These are phyloP conservation scores for Rhopalosiphum nymphaeae DNA, from an alignment of 2,888 invertebrate genomes.

Conservation along the genomic window DNA sequence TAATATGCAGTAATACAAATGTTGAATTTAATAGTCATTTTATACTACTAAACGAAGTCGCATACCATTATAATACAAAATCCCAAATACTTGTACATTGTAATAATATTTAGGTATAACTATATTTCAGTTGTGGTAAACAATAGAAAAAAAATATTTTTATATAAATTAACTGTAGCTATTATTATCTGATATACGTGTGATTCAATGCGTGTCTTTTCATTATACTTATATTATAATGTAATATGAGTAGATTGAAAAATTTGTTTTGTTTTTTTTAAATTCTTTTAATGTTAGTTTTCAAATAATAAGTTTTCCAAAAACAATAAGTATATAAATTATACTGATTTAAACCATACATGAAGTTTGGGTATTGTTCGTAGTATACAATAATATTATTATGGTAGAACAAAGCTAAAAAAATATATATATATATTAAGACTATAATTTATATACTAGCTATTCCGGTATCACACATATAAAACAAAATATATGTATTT, in stretches of 20 bases:
- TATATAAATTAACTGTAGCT: neutral
- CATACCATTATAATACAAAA: neutral
- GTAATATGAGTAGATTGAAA: neutral
- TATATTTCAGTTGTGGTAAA: neutral
- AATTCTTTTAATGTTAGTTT: neutral
- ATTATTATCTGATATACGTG: neutral
- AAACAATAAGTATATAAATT: conserved; percentile 4
- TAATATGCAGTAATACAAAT: neutral
- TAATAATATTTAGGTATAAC: neutral
- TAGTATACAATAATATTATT: neutral
- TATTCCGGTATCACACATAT: neutral
- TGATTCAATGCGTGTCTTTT: neutral
- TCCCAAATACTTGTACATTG: neutral
- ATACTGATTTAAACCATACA: neutral
- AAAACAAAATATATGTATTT: neutral
- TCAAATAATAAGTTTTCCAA: neutral
- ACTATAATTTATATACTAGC: conserved; percentile 4
- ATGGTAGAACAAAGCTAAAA: conserved; percentile 2
- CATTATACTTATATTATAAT: neutral
- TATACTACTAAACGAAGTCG: neutral
- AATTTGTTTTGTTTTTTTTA: neutral
- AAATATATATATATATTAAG: neutral
- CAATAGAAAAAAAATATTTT: neutral
- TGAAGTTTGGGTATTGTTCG: neutral
- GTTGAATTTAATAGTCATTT: neutral